Conservation (phyloP, 2,888 invertebrate genomes). For the Drosophila stalkeri region DNA sequence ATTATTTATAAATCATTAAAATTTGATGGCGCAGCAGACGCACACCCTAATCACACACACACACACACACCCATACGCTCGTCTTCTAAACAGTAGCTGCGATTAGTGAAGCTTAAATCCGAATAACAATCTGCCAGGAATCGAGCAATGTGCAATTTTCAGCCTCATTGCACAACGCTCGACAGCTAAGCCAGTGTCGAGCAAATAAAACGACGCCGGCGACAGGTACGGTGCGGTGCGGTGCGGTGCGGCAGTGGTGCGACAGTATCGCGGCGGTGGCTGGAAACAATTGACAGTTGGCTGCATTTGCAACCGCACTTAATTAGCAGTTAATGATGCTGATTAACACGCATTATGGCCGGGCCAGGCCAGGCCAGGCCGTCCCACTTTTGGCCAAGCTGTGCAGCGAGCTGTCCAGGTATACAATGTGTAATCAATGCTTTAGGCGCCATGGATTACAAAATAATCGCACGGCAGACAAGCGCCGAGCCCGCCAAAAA, state of each 20-base stretch:
- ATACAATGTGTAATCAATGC: conserved; percentile 73
- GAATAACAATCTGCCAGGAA: conserved; percentile 31
- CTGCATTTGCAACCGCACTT: conserved; percentile 81
- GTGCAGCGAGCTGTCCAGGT: conserved; percentile 40
- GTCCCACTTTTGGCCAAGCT: neutral
- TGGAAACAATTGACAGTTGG: conserved; percentile 77
- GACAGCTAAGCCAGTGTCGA: conserved; percentile 19
- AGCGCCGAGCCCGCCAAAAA: conserved; percentile 59
- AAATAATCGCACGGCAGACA: conserved; percentile 68
- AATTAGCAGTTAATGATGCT: conserved; percentile 82
- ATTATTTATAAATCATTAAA: too few species aligned
- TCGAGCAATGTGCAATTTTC: conserved; percentile 58
- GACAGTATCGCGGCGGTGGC: conserved; percentile 26
- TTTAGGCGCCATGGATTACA: conserved; percentile 76
- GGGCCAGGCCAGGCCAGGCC: conserved; percentile 23
- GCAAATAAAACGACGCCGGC: conserved; percentile 20
- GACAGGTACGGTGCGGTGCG: too few species aligned
- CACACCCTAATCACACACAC: too few species aligned
- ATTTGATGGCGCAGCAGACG: too few species aligned
- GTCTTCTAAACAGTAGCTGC: conserved; percentile 29
- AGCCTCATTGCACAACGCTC: conserved; percentile 62
- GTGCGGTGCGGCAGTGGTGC: conserved; percentile 35
- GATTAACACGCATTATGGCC: conserved; percentile 80
- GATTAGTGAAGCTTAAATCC: conserved; percentile 46
- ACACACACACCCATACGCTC: neutral